Percentiles rank a stretch among this genome's conserved stretches.
These are phyloP conservation scores for Scelioninae gen. 1 DNA, from an alignment of 2,888 invertebrate genomes.

Conservation along the genomic window DNA sequence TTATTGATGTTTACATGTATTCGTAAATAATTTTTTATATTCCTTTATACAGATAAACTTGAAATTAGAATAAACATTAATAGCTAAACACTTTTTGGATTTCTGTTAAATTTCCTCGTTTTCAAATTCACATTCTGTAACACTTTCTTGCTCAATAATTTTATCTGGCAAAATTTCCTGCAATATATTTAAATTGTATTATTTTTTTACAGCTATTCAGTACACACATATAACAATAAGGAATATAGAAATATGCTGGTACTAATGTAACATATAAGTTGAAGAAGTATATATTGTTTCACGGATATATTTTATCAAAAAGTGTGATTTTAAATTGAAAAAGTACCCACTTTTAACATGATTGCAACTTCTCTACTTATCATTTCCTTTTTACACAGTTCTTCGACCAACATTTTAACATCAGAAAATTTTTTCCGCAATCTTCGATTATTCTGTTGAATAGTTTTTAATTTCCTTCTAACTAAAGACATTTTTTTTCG, in stretches of 20 bases:
- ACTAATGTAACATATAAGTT: too few relatives aligned
- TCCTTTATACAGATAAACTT: background rate
- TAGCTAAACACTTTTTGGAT: background rate
- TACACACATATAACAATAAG: background rate
- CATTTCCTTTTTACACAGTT: background rate
- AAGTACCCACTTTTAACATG: background rate
- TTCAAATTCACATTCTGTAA: background rate
- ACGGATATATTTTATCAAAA: background rate
- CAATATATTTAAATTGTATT: background rate
- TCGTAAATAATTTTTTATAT: background rate
- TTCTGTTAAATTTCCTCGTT: background rate
- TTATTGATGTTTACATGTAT: too few relatives aligned
- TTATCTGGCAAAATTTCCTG: background rate
- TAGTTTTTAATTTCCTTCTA: conserved; percentile 7
- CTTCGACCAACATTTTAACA: background rate
- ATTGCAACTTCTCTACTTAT: background rate
- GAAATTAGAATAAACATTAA: background rate
- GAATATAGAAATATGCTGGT: background rate
- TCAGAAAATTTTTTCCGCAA: conserved; percentile 1
- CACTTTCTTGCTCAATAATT: background rate
- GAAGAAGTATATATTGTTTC: background rate
- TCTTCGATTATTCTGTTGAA: conserved; percentile 19
- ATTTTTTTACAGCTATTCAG: background rate
- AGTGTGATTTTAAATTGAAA: background rate
- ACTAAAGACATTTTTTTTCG: background rate